These are phyloP conservation scores for Escarpia spicata DNA, from an alignment of 2,888 invertebrate genomes.

Conservation along the genomic window DNA sequence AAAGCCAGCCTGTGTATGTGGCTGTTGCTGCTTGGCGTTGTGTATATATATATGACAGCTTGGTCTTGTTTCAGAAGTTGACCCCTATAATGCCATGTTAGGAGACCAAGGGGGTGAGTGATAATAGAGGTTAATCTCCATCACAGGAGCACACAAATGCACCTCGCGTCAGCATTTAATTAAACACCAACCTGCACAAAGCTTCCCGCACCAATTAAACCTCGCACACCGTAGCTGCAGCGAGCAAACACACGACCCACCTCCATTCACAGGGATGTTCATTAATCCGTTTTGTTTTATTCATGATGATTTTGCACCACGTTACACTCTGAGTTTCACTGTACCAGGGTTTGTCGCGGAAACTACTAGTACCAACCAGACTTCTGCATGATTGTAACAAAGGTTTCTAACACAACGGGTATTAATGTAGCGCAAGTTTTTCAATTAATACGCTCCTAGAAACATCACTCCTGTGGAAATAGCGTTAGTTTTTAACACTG, in stretches of 20 bases:
- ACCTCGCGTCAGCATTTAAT: not conserved
- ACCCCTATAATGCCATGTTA: not conserved
- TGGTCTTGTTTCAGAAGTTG: constrained; percentile 11
- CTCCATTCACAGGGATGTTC: not conserved
- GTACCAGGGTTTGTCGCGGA: not conserved
- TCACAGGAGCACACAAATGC: not conserved
- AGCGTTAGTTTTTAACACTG: not conserved
- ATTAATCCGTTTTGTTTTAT: not conserved
- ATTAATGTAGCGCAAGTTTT: not conserved
- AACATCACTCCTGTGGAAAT: not conserved
- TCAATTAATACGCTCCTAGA: not conserved
- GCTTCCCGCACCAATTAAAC: not conserved
- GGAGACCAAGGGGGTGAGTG: constrained; percentile 16
- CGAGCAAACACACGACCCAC: not conserved
- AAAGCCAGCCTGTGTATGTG: not conserved
- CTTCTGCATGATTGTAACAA: not conserved
- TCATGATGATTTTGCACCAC: not conserved
- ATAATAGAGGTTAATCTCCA: not conserved
- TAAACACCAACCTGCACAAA: not conserved
- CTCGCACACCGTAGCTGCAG: not conserved
- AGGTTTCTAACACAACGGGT: not conserved
- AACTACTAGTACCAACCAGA: not conserved
- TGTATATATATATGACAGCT: not conserved
- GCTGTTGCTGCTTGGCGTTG: not conserved
- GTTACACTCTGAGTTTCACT: not conserved